These are phyloP conservation scores for Lasius platythorax DNA, from an alignment of 2,888 invertebrate genomes.

Conservation along the genomic window DNA sequence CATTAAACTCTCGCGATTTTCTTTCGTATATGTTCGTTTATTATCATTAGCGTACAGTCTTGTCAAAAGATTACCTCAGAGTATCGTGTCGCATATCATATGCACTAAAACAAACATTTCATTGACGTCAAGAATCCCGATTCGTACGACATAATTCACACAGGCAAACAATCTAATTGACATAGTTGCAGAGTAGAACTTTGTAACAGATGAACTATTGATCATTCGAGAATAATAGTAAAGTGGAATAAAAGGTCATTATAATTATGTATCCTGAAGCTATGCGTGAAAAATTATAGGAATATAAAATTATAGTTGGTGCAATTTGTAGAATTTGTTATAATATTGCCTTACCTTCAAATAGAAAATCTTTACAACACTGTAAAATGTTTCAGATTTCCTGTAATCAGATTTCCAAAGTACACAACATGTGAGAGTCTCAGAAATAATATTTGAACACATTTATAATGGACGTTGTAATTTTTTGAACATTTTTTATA, in stretches of 20 bases:
- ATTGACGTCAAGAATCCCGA: slow-evolving; percentile 34
- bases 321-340: slow-evolving; percentile 3
- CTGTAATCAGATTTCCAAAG: slow-evolving; percentile 1
- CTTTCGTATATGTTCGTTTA: background rate
- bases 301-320: background rate
- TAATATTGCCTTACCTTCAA: background rate
- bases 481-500: background rate
- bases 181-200: slow-evolving; percentile 24
- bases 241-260: slow-evolving; percentile 29
- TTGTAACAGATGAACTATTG: slow-evolving; percentile 31
- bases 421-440: background rate
- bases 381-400: background rate
- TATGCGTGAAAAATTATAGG: background rate
- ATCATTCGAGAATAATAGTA: slow-evolving; percentile 5
- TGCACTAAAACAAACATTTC: slow-evolving; percentile 23
- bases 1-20: background rate
- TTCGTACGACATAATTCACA: slow-evolving; percentile 20
- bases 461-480: background rate
- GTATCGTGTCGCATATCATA: background rate
- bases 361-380: slow-evolving; percentile 1
- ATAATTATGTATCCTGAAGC: background rate
- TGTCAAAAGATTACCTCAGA: background rate
- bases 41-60: slow-evolving; percentile 23
- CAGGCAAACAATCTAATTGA: slow-evolving; percentile 40
- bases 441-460: slow-evolving; percentile 2